phyloP scores from a whole-genome alignment of 2,113 vertebrate genomes.

The Camelus bactrianus region DNA sequence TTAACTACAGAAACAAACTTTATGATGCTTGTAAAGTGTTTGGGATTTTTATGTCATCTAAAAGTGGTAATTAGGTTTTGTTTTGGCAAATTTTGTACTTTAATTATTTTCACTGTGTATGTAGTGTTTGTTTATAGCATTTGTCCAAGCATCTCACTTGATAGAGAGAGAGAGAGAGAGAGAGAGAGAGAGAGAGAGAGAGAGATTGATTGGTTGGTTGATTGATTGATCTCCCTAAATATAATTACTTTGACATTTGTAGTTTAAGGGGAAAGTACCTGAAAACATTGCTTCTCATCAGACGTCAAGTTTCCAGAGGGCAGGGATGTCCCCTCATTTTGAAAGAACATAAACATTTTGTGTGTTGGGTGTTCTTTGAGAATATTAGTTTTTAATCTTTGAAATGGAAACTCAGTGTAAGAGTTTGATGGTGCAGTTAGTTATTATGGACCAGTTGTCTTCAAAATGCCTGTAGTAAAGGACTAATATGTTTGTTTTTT shows the following conservation, averaged over 20 bases:
- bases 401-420: not conserved
- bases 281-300: constrained; percentile 6
- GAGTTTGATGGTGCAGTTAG: not conserved
- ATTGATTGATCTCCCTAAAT: not conserved
- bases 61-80: not conserved
- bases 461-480: not conserved
- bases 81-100: constrained; percentile 13
- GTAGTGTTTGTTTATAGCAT: not conserved
- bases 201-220: too few relatives aligned
- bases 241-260: not conserved
- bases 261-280: not conserved
- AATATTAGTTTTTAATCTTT: constrained; percentile 26
- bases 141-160: not conserved
- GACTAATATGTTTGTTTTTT: not conserved
- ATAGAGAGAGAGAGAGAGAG: not conserved
- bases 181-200: too few relatives aligned
- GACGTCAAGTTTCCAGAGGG: not conserved
- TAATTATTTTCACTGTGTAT: constrained; percentile 36
- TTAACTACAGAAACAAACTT: not conserved
- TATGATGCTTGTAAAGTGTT: not conserved
- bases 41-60: not conserved
- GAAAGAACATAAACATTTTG: not conserved
- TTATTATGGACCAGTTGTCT: not conserved
- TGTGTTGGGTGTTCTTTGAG: not conserved
- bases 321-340: not conserved